These are phyloP conservation scores for Pangasianodon gigas DNA, from an alignment of 2,113 vertebrate genomes.

Conservation along the genomic window DNA sequence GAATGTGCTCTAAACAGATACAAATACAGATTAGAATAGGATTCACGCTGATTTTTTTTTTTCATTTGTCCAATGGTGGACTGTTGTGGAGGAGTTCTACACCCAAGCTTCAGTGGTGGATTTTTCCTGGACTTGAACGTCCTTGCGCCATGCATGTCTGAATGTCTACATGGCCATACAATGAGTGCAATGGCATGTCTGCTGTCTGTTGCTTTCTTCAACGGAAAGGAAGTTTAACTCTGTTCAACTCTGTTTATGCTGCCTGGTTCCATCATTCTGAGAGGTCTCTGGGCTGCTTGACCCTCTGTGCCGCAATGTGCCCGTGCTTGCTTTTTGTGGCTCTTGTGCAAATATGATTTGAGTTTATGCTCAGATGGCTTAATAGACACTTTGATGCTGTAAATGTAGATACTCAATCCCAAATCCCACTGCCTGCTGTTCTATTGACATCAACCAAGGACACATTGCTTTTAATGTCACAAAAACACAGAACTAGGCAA, in stretches of 20 bases:
- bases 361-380: no score
- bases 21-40: neutral
- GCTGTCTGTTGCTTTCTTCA: neutral
- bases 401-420: neutral
- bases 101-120: neutral
- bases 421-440: neutral
- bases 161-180: neutral
- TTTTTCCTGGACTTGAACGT: neutral
- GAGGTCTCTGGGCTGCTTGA: neutral
- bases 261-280: neutral
- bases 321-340: neutral
- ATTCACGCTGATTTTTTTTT: no score
- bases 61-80: neutral
- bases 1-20: neutral
- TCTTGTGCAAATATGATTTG: neutral
- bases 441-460: constrained; percentile 10
- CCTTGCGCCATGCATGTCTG: neutral
- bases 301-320: neutral
- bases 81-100: neutral
- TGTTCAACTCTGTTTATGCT: neutral
- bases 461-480: neutral
- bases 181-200: neutral
- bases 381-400: neutral
- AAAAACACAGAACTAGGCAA: neutral
- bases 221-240: neutral